Evolutionary conservation across 2,113 vertebrate genomes (phyloP).

Genomic region (Antechinus stuartii): DNA sequence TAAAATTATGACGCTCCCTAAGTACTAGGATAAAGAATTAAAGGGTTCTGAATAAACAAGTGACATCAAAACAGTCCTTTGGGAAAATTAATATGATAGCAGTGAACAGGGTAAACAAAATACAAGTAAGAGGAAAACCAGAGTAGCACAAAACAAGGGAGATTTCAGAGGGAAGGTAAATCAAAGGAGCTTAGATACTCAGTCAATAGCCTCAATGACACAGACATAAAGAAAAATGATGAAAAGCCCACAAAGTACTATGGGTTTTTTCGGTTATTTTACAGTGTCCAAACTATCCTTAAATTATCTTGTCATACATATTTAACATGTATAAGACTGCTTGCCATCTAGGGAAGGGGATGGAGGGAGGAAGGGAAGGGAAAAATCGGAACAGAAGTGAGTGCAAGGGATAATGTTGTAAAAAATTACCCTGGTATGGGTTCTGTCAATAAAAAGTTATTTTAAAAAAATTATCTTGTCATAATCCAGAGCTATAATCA

Average conservation of each 20-base stretch:
- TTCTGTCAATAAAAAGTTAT: too few species aligned
- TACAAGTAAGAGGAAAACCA: neutral
- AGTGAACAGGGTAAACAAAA: neutral
- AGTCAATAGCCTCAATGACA: neutral
- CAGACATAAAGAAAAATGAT: neutral
- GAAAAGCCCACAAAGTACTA: neutral
- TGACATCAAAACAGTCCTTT: neutral
- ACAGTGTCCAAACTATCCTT: neutral
- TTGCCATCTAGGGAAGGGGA: too few species aligned
- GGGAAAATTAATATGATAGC: neutral
- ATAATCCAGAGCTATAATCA: neutral
- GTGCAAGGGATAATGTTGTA: too few species aligned
- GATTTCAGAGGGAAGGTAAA: neutral
- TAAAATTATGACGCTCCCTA: neutral
- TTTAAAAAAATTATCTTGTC: neutral
- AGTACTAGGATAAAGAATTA: neutral
- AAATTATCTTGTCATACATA: neutral
- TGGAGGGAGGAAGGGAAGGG: too few species aligned
- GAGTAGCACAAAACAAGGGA: neutral
- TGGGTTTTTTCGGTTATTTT: neutral
- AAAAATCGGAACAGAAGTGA: too few species aligned
- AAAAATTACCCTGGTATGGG: too few species aligned
- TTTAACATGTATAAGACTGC: too few species aligned
- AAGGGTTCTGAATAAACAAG: neutral
- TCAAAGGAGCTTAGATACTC: neutral